phyloP scores from a whole-genome alignment of 1,140 invertebrate species.

The Limonius californicus region DNA sequence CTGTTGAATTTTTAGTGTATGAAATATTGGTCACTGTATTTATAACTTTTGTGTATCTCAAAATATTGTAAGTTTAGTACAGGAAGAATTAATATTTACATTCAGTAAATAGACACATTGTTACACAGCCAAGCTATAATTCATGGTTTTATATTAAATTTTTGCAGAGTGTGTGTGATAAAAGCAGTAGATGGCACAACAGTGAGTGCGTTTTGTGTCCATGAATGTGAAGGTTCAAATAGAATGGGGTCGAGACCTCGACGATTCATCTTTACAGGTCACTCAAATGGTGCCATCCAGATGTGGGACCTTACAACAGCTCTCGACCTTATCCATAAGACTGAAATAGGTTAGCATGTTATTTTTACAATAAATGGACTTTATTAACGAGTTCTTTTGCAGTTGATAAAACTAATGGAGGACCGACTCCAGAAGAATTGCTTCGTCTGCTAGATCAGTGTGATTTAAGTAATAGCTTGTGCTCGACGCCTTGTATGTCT shows the following conservation, averaged over 20 bases:
- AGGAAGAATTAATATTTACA: too few relatives aligned
- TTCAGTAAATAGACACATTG: too few relatives aligned
- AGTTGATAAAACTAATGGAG: conserved; percentile 62
- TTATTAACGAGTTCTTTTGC: too few relatives aligned
- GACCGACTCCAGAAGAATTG: conserved; percentile 85
- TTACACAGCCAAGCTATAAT: too few relatives aligned
- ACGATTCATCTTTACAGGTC: conserved; percentile 91
- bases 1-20: too few relatives aligned
- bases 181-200: conserved; percentile 91
- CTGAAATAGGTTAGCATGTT: conserved; percentile 55
- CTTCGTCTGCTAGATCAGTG: conserved; percentile 88
- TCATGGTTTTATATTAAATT: conserved; percentile 17
- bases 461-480: conserved; percentile 80
- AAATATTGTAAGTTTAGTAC: too few relatives aligned
- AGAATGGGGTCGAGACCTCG: conserved; percentile 87
- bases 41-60: too few relatives aligned
- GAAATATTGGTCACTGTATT: too few relatives aligned
- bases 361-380: neutral
- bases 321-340: conserved; percentile 73
- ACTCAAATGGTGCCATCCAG: conserved; percentile 91
- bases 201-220: conserved; percentile 94
- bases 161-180: conserved; percentile 85
- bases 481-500: conserved; percentile 74
- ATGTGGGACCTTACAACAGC: conserved; percentile 99
- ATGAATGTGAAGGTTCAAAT: conserved; percentile 93